Evolutionary conservation across 2,113 vertebrate species (phyloP).

Genomic region (Sceloporus undulatus): DNA sequence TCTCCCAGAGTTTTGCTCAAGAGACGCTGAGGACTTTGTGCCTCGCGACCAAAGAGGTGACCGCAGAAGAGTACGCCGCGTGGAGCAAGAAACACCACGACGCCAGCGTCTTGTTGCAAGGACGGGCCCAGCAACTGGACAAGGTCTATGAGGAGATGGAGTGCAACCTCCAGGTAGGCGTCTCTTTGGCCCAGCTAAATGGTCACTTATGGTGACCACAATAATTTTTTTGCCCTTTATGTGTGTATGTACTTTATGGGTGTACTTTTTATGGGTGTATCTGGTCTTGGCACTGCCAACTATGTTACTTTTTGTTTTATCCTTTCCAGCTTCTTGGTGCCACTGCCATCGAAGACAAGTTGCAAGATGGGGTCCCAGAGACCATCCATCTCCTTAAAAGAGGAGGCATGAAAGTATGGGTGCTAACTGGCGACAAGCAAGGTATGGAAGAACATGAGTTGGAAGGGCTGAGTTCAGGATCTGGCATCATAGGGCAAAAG

Average conservation of each 20-base stretch:
- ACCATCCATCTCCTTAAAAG: constrained; percentile 88
- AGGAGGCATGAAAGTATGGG: constrained; percentile 92
- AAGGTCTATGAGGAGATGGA: constrained; percentile 88
- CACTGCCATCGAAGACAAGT: constrained; percentile 92
- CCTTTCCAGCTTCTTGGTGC: constrained; percentile 87
- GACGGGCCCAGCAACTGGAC: constrained; percentile 76
- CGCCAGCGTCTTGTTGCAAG: constrained; percentile 75
- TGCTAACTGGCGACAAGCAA: constrained; percentile 96
- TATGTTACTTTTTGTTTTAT: background rate
- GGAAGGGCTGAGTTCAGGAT: background rate
- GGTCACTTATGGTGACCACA: too few species aligned
- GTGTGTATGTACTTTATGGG: too few species aligned
- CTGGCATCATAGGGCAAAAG: too few species aligned
- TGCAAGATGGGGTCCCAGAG: constrained; percentile 89
- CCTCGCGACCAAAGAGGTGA: constrained; percentile 86
- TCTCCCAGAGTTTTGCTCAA: constrained; percentile 79
- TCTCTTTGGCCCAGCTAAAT: too few species aligned
- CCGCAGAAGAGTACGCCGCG: constrained; percentile 72
- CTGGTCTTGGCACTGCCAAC: background rate
- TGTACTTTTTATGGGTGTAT: too few species aligned
- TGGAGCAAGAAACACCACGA: constrained; percentile 81
- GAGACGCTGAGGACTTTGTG: constrained; percentile 90
- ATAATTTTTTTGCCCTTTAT: too few species aligned
- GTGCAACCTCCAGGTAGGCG: constrained; percentile 83
- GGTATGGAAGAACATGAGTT: constrained; percentile 73